Evolutionary conservation across 2,113 vertebrate species (phyloP).

Genomic region (Tiliqua scincoides): DNA sequence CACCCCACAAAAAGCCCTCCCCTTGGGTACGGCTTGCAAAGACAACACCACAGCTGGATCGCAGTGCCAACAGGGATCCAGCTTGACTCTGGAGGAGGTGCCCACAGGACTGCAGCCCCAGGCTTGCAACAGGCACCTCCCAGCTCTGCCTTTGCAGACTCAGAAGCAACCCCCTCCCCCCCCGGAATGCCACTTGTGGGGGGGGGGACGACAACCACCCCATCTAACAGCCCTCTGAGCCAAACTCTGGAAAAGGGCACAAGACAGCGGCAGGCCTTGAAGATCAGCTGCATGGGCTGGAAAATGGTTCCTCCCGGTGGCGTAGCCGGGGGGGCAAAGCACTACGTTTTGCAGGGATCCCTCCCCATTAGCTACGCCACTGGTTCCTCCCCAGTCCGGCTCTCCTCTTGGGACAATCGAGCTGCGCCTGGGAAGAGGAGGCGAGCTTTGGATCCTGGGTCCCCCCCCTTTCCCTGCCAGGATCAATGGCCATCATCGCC

Average conservation of each 20-base stretch:
- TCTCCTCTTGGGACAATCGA: neutral
- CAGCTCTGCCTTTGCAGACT: neutral
- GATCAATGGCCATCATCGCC: neutral
- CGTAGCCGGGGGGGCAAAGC: too few relatives aligned
- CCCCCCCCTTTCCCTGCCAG: neutral
- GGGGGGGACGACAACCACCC: too few relatives aligned
- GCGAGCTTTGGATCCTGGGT: neutral
- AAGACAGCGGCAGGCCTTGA: too few relatives aligned
- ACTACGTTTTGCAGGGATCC: too few relatives aligned
- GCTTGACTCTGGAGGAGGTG: too few relatives aligned
- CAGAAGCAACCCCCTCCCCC: neutral
- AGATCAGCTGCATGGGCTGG: too few relatives aligned
- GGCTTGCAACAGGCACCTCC: too few relatives aligned
- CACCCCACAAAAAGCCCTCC: neutral
- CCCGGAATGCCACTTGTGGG: neutral
- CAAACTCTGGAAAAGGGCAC: neutral
- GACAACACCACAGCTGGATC: too few relatives aligned
- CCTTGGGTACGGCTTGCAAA: neutral
- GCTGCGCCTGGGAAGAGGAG: neutral
- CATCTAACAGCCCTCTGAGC: neutral
- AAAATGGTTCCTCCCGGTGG: neutral
- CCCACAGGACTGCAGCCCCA: neutral
- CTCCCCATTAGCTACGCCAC: too few relatives aligned
- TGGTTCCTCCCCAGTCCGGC: neutral
- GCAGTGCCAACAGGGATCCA: too few relatives aligned